phyloP scores from a whole-genome alignment of 2,888 invertebrate species.

The Pogonocherus hispidulus region DNA sequence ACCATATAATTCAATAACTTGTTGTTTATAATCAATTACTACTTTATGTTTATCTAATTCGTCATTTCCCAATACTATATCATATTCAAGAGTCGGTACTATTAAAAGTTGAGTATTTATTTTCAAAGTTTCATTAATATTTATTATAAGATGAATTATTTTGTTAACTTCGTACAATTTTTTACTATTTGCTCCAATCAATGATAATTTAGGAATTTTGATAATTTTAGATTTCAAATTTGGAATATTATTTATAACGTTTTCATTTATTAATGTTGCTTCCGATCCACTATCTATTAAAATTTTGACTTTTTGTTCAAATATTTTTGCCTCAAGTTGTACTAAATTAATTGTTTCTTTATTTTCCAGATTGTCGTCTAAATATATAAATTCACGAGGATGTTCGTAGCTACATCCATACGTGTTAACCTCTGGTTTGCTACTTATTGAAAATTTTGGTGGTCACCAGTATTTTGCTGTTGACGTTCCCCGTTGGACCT shows the following conservation, averaged over 20 bases:
- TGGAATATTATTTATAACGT: neutral
- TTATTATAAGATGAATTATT: neutral
- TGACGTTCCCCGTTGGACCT: too few species aligned
- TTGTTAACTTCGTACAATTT: slow-evolving; percentile 1
- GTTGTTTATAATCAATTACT: neutral
- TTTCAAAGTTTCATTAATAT: neutral
- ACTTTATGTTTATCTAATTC: neutral
- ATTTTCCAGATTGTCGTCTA: neutral
- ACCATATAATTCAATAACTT: neutral
- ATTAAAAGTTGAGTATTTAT: neutral
- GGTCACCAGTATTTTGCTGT: neutral
- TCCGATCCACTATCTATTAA: neutral
- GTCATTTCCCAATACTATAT: neutral
- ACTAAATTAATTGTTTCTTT: neutral
- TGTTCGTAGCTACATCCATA: neutral
- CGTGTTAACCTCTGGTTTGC: neutral
- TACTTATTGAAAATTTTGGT: neutral
- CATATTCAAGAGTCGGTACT: neutral
- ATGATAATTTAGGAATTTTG: slow-evolving; percentile 3
- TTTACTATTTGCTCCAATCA: slow-evolving; percentile 16
- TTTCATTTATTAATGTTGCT: slow-evolving; percentile 1
- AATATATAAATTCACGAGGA: neutral
- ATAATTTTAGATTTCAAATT: slow-evolving; percentile 8
- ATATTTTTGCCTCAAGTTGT: neutral
- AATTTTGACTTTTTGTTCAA: neutral